phyloP scores from a whole-genome alignment of 35 echinoderm and acorn worm genomes.

The Strongylocentrotus purpuratus region DNA sequence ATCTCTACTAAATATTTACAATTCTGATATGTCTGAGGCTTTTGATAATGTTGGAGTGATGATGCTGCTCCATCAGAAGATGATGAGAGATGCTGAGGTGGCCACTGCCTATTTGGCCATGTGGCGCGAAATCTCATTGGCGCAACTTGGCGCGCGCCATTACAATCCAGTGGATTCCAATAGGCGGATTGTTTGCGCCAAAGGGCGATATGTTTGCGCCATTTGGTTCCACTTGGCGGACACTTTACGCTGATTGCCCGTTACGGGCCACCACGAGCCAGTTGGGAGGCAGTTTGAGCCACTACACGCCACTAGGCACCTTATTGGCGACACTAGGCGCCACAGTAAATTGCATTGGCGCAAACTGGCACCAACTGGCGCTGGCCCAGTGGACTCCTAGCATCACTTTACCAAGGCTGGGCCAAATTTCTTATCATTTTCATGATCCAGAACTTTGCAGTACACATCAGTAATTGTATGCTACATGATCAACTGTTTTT shows the following conservation, averaged over 20 bases:
- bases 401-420: too few relatives aligned
- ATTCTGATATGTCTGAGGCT: constrained; percentile 36
- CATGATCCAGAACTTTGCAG: too few relatives aligned
- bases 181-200: constrained; percentile 27
- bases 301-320: constrained; percentile 54
- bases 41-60: neutral
- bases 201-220: too few relatives aligned
- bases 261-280: constrained; percentile 40
- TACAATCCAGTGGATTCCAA: neutral
- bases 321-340: constrained; percentile 52
- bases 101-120: constrained; percentile 20
- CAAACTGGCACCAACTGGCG: constrained; percentile 47
- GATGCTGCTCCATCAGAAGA: neutral
- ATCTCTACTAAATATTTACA: constrained; percentile 43
- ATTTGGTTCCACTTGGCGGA: too few relatives aligned
- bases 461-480: too few relatives aligned
- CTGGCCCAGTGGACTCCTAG: neutral
- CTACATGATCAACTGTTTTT: too few relatives aligned
- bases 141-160: constrained; percentile 26
- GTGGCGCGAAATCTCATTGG: constrained; percentile 1
- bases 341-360: constrained; percentile 50
- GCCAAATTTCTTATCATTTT: too few relatives aligned
- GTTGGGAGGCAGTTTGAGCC: constrained; percentile 56
- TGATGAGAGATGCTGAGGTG: constrained; percentile 25
- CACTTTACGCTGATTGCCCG: too few relatives aligned